Conservation (phyloP, 2,113 vertebrate genomes). For the Phalacrocorax pelagicus region DNA sequence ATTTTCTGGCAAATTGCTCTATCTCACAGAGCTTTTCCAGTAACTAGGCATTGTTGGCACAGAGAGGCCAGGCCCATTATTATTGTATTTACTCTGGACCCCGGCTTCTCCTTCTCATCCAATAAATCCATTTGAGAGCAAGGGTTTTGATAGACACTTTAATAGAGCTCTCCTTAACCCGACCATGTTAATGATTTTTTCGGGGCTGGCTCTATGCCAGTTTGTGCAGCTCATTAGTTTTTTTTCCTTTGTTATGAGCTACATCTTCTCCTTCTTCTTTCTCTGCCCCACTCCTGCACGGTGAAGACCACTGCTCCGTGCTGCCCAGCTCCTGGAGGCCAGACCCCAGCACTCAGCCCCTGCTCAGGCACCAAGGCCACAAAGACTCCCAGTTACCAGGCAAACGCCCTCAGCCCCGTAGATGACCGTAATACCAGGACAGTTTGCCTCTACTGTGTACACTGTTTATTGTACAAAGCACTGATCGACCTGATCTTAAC, state of each 20-base stretch:
- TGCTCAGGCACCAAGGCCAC: not conserved
- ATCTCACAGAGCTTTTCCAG: slow-evolving; percentile 7
- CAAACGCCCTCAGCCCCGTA: not conserved
- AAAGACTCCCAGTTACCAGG: not conserved
- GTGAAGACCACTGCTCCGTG: not conserved
- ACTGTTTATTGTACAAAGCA: not conserved
- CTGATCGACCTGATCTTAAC: not conserved
- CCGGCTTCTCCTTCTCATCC: slow-evolving; percentile 46
- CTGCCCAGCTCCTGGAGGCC: not conserved
- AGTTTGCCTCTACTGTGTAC: not conserved
- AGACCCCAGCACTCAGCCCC: not conserved
- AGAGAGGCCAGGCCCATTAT: not conserved
- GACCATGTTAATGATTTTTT: slow-evolving; percentile 72
- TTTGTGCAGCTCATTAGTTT: slow-evolving; percentile 32
- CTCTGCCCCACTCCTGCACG: not conserved
- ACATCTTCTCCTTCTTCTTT: not conserved
- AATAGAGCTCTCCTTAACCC: slow-evolving; percentile 71
- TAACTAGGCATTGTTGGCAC: slow-evolving; percentile 16
- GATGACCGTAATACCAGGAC: not conserved
- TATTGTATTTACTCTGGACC: slow-evolving; percentile 41
- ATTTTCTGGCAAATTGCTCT: not conserved
- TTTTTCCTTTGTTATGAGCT: not conserved
- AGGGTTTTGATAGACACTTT: slow-evolving; percentile 71
- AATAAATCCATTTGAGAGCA: slow-evolving; percentile 75
- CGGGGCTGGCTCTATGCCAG: slow-evolving; percentile 53